phyloP scores from a whole-genome alignment of 2,113 vertebrate species.

The Campylomormyrus numenius region DNA sequence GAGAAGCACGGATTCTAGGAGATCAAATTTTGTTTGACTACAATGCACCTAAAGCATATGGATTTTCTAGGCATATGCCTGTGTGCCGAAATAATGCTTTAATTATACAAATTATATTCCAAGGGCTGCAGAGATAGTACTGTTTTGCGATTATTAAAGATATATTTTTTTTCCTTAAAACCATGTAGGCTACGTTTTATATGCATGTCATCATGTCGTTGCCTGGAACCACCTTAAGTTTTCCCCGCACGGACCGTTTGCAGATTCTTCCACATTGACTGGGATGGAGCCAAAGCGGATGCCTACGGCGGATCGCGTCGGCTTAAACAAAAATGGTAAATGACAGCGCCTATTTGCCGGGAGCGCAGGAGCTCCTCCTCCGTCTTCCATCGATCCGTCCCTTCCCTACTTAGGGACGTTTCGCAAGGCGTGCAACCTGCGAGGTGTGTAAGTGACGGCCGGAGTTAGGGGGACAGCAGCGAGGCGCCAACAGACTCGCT shows the following conservation, averaged over 20 bases:
- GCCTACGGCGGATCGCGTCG: background rate
- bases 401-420: background rate
- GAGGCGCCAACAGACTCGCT: background rate
- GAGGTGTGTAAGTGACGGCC: background rate
- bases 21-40: background rate
- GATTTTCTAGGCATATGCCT: background rate
- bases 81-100: background rate
- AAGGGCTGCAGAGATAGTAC: background rate
- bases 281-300: background rate
- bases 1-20: background rate
- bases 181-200: background rate
- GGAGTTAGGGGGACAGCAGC: background rate
- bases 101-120: background rate
- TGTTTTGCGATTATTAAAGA: background rate
- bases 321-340: background rate
- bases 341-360: background rate
- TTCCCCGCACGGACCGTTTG: background rate
- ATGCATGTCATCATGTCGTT: background rate
- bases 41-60: background rate
- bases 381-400: background rate
- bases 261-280: background rate
- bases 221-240: background rate
- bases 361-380: background rate
- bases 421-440: background rate
- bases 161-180: background rate